Conservation (phyloP, 2,113 vertebrate species). For the Peromyscus leucopus region DNA sequence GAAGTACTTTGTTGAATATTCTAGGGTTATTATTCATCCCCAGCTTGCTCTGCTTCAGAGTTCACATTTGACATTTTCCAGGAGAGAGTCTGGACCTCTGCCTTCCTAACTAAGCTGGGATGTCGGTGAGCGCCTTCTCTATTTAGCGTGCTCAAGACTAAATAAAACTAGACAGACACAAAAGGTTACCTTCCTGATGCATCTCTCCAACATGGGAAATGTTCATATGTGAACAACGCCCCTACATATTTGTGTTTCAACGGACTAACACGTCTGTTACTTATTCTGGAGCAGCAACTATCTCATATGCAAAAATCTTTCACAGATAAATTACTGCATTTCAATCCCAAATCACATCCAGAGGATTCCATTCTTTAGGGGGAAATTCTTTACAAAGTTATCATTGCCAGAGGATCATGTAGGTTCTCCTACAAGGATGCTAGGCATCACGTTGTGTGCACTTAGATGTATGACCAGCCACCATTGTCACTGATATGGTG, state of each 20-base stretch:
- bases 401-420: constrained; percentile 70
- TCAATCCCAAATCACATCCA: constrained; percentile 75
- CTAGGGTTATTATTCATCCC: constrained; percentile 18
- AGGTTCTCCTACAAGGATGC: constrained; percentile 64
- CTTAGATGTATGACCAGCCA: constrained; percentile 38
- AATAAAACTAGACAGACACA: constrained; percentile 83
- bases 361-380: constrained; percentile 80
- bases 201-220: constrained; percentile 83
- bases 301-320: constrained; percentile 83
- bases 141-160: constrained; percentile 81
- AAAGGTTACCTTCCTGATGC: constrained; percentile 81
- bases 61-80: constrained; percentile 67
- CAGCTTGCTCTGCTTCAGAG: constrained; percentile 38
- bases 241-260: constrained; percentile 85
- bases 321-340: constrained; percentile 82
- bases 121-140: constrained; percentile 69
- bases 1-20: constrained; percentile 13
- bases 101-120: constrained; percentile 71
- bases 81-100: constrained; percentile 71
- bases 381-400: constrained; percentile 52
- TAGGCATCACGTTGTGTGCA: neutral
- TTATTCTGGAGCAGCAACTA: constrained; percentile 85
- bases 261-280: constrained; percentile 85
- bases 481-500: constrained; percentile 43
- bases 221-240: constrained; percentile 81